Conservation (phyloP, 2,888 invertebrate genomes). For the Leucophenga maculata region DNA sequence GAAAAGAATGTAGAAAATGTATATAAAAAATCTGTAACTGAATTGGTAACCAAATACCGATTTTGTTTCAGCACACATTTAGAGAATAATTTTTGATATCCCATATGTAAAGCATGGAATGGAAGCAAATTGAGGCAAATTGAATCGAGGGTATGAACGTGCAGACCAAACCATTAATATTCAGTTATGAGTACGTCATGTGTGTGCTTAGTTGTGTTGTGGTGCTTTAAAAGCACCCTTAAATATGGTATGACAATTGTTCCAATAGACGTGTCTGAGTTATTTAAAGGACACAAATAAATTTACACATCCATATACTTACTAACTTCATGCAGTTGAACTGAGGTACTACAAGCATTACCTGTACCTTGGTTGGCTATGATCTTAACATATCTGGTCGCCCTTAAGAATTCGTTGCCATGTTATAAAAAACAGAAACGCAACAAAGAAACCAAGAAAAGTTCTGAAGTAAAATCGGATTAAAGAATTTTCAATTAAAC, state of each 20-base stretch:
- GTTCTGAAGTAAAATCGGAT: constrained; percentile 22
- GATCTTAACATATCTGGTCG: not conserved
- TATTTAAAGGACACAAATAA: not conserved
- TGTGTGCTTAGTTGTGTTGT: constrained; percentile 23
- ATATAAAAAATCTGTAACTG: no score
- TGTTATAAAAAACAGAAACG: constrained; percentile 3
- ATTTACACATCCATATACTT: no score
- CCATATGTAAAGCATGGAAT: no score
- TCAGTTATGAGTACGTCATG: constrained; percentile 19
- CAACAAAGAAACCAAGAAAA: constrained; percentile 4
- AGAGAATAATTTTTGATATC: no score
- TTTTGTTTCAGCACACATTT: no score
- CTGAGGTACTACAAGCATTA: constrained; percentile 4
- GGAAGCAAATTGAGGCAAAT: not conserved
- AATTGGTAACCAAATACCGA: no score
- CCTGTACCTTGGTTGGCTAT: not conserved
- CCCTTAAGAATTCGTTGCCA: constrained; percentile 17
- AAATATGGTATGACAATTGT: no score
- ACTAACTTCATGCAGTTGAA: not conserved
- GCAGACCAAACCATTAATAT: not conserved
- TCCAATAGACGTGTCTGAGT: constrained; percentile 18
- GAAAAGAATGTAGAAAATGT: no score
- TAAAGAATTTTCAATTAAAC: constrained; percentile 25
- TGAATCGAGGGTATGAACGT: no score
- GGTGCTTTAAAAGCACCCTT: constrained; percentile 20